These are phyloP conservation scores for Notarius quadriscutis DNA, from an alignment of 2,113 vertebrate species.

Conservation along the genomic window DNA sequence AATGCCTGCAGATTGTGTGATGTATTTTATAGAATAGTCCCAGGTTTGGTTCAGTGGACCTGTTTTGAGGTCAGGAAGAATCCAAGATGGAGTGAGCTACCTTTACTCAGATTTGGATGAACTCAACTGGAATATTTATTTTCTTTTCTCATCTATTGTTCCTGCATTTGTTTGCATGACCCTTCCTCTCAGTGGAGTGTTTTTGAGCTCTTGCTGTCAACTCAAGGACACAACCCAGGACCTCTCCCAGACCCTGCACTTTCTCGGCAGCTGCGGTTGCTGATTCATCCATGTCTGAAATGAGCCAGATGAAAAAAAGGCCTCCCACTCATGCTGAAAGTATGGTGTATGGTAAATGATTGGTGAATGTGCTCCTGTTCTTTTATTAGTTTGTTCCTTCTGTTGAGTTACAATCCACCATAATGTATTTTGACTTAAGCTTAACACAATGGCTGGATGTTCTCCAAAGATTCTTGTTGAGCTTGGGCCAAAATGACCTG, in stretches of 20 bases:
- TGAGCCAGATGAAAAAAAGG: slow-evolving; percentile 1
- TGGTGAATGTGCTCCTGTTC: slow-evolving; percentile 14
- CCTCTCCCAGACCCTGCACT: slow-evolving; percentile 40
- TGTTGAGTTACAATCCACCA: background rate
- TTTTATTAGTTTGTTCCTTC: slow-evolving; percentile 9
- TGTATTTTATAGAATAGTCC: background rate
- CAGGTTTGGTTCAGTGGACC: background rate
- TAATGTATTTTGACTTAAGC: background rate
- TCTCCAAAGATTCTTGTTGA: background rate
- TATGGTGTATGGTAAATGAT: slow-evolving; percentile 12
- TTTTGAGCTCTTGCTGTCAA: slow-evolving; percentile 14
- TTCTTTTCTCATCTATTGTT: slow-evolving; percentile 39
- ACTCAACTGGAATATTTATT: slow-evolving; percentile 11
- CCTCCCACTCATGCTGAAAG: slow-evolving; percentile 22
- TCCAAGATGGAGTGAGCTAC: background rate
- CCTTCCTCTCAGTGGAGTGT: slow-evolving; percentile 25
- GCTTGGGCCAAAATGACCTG: background rate
- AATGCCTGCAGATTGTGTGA: background rate
- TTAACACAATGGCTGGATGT: slow-evolving; percentile 7
- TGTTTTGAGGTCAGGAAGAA: slow-evolving; percentile 2
- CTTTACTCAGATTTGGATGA: background rate
- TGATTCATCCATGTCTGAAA: slow-evolving; percentile 43
- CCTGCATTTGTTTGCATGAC: slow-evolving; percentile 8
- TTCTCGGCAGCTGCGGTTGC: slow-evolving; percentile 40
- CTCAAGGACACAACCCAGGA: slow-evolving; percentile 18